phyloP scores from a whole-genome alignment of 2,113 vertebrate species.

The Cebidichthys violaceus region DNA sequence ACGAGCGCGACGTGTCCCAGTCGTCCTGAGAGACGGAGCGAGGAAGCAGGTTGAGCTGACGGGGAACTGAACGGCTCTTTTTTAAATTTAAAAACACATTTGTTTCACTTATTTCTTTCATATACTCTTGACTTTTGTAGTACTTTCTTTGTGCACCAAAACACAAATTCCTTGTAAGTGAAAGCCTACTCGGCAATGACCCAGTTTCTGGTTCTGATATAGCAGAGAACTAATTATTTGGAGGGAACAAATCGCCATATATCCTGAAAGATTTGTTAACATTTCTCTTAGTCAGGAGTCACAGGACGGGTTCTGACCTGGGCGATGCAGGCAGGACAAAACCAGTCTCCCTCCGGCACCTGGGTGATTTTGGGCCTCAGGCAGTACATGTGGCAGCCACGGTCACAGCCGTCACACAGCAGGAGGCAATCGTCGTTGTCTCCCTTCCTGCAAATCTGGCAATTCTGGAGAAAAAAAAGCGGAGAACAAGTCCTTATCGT shows the following conservation, averaged over 20 bases:
- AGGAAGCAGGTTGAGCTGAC: neutral
- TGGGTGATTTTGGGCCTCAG: slow-evolving; percentile 91
- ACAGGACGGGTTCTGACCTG: slow-evolving; percentile 78
- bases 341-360: slow-evolving; percentile 97
- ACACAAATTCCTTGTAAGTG: neutral
- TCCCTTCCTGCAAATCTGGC: slow-evolving; percentile 93
- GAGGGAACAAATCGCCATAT: neutral
- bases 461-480: slow-evolving; percentile 82
- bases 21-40: slow-evolving; percentile 76
- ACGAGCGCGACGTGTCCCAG: slow-evolving; percentile 72
- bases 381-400: slow-evolving; percentile 98
- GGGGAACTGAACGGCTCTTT: neutral
- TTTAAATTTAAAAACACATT: neutral
- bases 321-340: slow-evolving; percentile 90
- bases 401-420: slow-evolving; percentile 95
- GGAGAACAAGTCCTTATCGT: neutral
- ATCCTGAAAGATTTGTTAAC: neutral
- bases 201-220: neutral
- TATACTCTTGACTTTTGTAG: neutral
- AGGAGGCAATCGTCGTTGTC: slow-evolving; percentile 95
- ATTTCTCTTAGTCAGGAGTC: neutral
- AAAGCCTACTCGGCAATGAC: neutral
- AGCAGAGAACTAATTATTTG: neutral
- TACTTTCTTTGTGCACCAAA: neutral
- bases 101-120: neutral